Conservation (phyloP, 2,113 vertebrate genomes). For the Amazona guildingii region DNA sequence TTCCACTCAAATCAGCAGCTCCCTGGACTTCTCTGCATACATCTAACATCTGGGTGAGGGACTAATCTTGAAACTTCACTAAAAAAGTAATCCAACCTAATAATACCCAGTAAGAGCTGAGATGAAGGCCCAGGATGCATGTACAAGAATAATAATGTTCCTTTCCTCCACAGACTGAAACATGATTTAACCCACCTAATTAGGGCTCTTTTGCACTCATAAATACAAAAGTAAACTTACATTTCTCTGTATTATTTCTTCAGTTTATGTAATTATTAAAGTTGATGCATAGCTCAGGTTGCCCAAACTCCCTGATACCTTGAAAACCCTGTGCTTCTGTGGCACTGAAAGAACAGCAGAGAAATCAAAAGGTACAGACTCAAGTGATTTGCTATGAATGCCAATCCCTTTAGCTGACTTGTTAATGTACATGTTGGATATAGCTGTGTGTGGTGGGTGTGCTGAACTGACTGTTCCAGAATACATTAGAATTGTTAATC, state of each 20-base stretch:
- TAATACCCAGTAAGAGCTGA: neutral
- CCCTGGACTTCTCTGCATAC: neutral
- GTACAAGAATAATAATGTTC: neutral
- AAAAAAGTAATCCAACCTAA: neutral
- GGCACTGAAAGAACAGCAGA: neutral
- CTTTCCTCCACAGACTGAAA: neutral
- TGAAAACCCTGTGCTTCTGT: neutral
- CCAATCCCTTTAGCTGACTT: neutral
- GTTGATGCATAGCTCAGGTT: neutral
- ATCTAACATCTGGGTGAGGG: neutral
- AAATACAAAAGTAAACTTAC: neutral
- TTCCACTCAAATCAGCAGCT: neutral
- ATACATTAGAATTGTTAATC: neutral
- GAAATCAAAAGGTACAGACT: neutral
- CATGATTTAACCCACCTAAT: neutral
- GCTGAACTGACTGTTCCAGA: neutral
- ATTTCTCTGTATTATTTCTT: neutral
- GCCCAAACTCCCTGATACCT: neutral
- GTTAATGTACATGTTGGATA: neutral
- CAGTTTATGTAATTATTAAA: neutral
- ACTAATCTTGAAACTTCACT: neutral
- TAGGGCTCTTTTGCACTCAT: neutral
- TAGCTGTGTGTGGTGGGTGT: neutral
- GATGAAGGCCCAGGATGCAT: neutral
- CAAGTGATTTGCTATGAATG: neutral